A percentile compares a stretch with the other conserved stretches of the same genome.
Evolutionary conservation across 2,797 vertebrate species (phyloP).

Genomic region (Fundulus diaphanus): DNA sequence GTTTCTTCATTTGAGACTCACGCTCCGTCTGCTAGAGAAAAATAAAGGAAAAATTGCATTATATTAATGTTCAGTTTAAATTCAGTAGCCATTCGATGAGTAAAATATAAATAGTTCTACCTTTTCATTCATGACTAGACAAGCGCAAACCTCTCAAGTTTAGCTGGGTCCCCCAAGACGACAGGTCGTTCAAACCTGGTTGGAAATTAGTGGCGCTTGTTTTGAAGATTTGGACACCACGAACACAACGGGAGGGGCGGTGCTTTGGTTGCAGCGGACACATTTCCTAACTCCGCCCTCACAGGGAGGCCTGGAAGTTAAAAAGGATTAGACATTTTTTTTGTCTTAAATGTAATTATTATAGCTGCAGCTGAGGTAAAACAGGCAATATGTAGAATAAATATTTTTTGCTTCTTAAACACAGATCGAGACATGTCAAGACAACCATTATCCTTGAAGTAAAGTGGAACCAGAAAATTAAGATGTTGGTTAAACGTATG

Average conservation of each 20-base stretch:
- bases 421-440: not conserved
- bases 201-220: constrained; percentile 2
- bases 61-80: fast-evolving
- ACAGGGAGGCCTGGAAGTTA: not conserved
- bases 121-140: not conserved
- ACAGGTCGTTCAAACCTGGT: constrained; percentile 27
- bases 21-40: constrained; percentile 9
- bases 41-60: not conserved
- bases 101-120: constrained; percentile 1
- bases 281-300: constrained; percentile 8
- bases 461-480: not conserved
- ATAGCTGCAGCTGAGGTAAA: not conserved
- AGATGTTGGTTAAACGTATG: not conserved
- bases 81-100: not conserved
- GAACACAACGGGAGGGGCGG: not conserved
- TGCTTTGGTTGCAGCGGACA: not conserved
- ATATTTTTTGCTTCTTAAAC: not conserved
- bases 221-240: constrained; percentile 3
- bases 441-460: not conserved
- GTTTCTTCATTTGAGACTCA: constrained; percentile 19
- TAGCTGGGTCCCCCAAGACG: not conserved
- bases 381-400: not conserved
- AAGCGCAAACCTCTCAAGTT: not conserved
- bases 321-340: not conserved
- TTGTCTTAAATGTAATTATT: not conserved